Conservation (phyloP, 1,140 invertebrate species). For the Aphelinus atriplicis region DNA sequence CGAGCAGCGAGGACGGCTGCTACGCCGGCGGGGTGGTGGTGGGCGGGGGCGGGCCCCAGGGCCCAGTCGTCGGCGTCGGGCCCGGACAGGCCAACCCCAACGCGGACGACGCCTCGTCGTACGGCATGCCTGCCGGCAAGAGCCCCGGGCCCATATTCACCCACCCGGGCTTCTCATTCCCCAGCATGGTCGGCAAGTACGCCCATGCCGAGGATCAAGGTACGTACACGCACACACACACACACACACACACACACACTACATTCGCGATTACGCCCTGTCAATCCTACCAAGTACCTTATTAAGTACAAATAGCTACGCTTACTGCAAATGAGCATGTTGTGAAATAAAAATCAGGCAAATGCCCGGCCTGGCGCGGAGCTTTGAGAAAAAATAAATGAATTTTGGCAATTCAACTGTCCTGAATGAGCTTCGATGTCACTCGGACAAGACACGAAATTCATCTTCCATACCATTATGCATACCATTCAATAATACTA, state of each 20-base stretch:
- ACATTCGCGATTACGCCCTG: background rate
- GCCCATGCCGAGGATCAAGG: slow-evolving; percentile 72
- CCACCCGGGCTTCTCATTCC: slow-evolving; percentile 69
- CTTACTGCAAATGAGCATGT: too few relatives aligned
- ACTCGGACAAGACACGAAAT: too few relatives aligned
- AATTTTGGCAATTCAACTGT: too few relatives aligned
- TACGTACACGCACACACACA: background rate
- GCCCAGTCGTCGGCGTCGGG: slow-evolving; percentile 70
- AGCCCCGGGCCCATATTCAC: slow-evolving; percentile 68
- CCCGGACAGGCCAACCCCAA: slow-evolving; percentile 59
- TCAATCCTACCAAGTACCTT: too few relatives aligned
- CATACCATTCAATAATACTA: too few relatives aligned
- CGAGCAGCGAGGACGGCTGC: slow-evolving; percentile 76
- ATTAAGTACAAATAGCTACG: too few relatives aligned
- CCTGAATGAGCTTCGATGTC: too few relatives aligned
- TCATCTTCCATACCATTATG: too few relatives aligned
- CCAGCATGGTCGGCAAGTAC: slow-evolving; percentile 63
- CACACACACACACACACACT: too few relatives aligned
- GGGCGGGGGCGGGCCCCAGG: slow-evolving; percentile 65
- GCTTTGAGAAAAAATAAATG: too few relatives aligned
- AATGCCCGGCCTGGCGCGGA: too few relatives aligned
- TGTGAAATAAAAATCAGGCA: too few relatives aligned
- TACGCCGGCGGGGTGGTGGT: slow-evolving; percentile 59
- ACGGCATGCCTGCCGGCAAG: slow-evolving; percentile 66
- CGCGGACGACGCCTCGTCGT: slow-evolving; percentile 61